Evolutionary conservation across 2,797 vertebrate genomes (phyloP).

Genomic region (Schizopygopsis malacanthus): DNA sequence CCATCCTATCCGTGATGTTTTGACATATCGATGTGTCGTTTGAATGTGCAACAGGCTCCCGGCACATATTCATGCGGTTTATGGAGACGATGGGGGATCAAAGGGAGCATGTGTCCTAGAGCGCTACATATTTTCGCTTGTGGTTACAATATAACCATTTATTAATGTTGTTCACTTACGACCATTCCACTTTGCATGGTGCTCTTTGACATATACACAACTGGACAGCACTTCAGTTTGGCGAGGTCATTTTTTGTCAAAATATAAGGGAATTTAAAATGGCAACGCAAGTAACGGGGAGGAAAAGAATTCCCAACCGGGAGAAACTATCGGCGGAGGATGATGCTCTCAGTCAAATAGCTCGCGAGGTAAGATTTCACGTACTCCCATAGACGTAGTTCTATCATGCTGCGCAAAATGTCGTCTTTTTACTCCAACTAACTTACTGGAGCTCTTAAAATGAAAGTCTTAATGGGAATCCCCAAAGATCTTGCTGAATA

Average conservation of each 20-base stretch:
- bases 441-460: not conserved
- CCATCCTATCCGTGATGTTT: slow-evolving; percentile 11
- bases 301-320: slow-evolving; percentile 86
- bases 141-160: slow-evolving; percentile 2
- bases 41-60: slow-evolving; percentile 39
- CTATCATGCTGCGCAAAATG: slow-evolving; percentile 55
- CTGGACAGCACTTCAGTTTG: slow-evolving; percentile 24
- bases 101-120: slow-evolving; percentile 10
- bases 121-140: slow-evolving; percentile 8
- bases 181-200: slow-evolving; percentile 4
- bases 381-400: not conserved
- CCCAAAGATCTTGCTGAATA: not conserved
- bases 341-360: slow-evolving; percentile 87
- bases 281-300: slow-evolving; percentile 84
- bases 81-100: slow-evolving; percentile 36
- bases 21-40: slow-evolving; percentile 33
- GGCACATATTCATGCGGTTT: slow-evolving; percentile 3
- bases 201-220: not conserved
- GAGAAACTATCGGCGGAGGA: slow-evolving; percentile 88
- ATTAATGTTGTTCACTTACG: not conserved
- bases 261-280: slow-evolving; percentile 64
- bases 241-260: not conserved
- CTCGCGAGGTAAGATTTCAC: slow-evolving; percentile 83
- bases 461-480: not conserved
- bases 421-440: not conserved